Base-by-base conservation (phyloP, 2,888 invertebrate genomes). In the Arctia plantaginis region DNA sequence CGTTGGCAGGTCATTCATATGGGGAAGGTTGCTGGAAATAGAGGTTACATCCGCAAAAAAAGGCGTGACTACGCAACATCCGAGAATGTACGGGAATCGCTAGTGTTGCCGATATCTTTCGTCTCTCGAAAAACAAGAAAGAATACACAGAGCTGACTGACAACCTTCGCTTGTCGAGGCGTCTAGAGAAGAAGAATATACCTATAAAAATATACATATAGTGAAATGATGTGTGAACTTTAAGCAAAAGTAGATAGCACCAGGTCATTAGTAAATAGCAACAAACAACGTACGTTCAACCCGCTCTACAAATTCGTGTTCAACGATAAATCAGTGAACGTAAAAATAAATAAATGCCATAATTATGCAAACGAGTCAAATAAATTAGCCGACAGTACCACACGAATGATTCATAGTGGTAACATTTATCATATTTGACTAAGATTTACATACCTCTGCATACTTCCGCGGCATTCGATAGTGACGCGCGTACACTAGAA, bases 321-420 rank as follows among this genome's bases (percentile, higher is more conserved):
- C 64, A 33, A 33, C 47, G 35, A 85, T 82, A 82, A 82, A 85
- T 80, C 73, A 71, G 74, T 77, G 73, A 71, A 78, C 79, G 82
- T 82, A 82, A 81, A 82, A 85, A 84, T 80, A 71, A 66, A 71
- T 66, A 83, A 83, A 74, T 73, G 81, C 77, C 62, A 72, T 81
- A 83, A 75, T 85, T 85, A 85, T 85, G 82, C 77, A 77, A 85
- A 83, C 67, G 72, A 73, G 68, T 69, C 1, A 71, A 78, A 77
- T 83, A 83, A 76, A 83, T 83, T 77, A 77, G 59, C 73, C 10
- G 74, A 79, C 82, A 74, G 74, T 71, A 73, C 78, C 47, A 71
- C 39, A 66, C 47, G 59, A 72, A 79, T 79, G 83, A 85, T 77
- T 79, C 77, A 85, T 78, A 10, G 51, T 66, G 62, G 59, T 71